Base-by-base conservation (phyloP, 1,140 invertebrate species). In the Antheraea pernyi region DNA sequence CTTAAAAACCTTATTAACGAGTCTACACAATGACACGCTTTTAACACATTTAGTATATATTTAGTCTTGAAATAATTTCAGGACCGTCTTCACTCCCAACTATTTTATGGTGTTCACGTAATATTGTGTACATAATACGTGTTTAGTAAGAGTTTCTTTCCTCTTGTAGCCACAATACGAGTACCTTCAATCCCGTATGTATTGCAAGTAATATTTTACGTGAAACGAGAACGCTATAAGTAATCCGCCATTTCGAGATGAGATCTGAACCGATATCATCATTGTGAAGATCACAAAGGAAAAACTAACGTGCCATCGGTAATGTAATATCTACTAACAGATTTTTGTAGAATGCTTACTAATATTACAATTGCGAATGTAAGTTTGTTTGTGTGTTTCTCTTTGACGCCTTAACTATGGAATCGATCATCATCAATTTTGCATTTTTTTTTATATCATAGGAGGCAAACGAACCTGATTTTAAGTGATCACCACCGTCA, bases 241-340 rank as follows among this genome's bases (percentile, higher is more conserved):
- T 81, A 82, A 85, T 85, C 80, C 80, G 71, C 78, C 77, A 84
- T 85, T 84, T 81, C 77, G 81, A 79, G 78, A 86, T 84, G 80
- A 84, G 76, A 86, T 84, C 71, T 68, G 76, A 77, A 77, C 77
- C 71, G 22, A 59, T 68, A 75, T 80, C 77, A 81, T 79, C 77
- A 83, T 81, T 85, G 82, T 81, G 74, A 72, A 72, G 58, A 30
- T 46, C 68, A 81, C 80, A 85, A 84, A 77, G 73, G 78, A 82
- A 53, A 53, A 53, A 53, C 46, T 53, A 53, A 16, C 46, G 46
- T 53, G 16, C 9, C 46, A 16, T 53, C 11, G 46, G 46, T 53
- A 53, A 53, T 53, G 46, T 53, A 53, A 53, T 53, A 53, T 53
- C 46, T 53, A 53, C 46, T 53, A 53, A 53, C 16, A 53, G 46